These are phyloP conservation scores for Cydia amplana DNA, from an alignment of 1,140 invertebrate species.

Conservation along the genomic window DNA sequence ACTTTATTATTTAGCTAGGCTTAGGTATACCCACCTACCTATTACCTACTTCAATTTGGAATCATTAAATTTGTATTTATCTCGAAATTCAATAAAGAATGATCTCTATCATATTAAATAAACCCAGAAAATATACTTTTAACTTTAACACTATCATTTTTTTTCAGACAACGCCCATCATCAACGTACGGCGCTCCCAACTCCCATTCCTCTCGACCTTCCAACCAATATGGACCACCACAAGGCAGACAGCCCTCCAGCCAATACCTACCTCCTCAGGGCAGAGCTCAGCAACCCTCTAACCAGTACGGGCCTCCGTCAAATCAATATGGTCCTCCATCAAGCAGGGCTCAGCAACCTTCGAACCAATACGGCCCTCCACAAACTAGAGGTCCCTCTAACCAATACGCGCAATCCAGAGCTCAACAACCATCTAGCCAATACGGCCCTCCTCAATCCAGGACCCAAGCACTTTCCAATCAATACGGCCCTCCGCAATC, in stretches of 20 bases:
- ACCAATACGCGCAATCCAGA: neutral
- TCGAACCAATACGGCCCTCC: neutral
- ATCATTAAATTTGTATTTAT: too few species aligned
- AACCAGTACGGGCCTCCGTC: neutral
- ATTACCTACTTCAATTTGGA: too few species aligned
- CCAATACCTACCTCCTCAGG: neutral
- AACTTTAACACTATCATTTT: too few species aligned
- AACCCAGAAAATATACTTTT: too few species aligned
- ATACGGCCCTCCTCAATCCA: neutral
- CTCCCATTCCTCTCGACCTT: constrained; percentile 23
- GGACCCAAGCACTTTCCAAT: neutral
- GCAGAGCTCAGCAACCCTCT: neutral
- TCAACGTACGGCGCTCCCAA: constrained; percentile 66
- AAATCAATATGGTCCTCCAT: too few species aligned
- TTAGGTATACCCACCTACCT: too few species aligned
- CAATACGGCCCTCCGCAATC: constrained; percentile 35
- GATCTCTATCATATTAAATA: too few species aligned
- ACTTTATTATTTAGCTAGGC: too few species aligned
- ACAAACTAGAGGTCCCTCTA: neutral
- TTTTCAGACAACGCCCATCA: constrained; percentile 57
- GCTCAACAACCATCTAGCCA: constrained; percentile 24
- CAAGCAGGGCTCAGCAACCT: neutral
- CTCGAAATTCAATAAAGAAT: too few species aligned
- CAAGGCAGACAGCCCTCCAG: neutral
- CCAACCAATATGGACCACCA: constrained; percentile 27